These are phyloP conservation scores for Trypoxylon attenuatum DNA, from an alignment of 2,888 invertebrate genomes.

Conservation along the genomic window DNA sequence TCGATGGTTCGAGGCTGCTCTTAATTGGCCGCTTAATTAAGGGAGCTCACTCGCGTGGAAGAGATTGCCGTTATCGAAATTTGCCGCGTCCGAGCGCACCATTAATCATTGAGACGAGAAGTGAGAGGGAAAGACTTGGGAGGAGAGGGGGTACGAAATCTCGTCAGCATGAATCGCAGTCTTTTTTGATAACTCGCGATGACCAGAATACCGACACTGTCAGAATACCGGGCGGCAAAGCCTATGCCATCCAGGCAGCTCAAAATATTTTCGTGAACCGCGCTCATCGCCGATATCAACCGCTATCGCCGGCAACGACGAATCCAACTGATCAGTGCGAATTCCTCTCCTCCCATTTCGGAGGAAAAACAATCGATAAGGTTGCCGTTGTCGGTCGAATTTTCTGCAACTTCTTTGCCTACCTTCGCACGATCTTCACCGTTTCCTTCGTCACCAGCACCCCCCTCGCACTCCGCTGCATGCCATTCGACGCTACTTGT, in stretches of 20 bases:
- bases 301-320: conserved; percentile 29
- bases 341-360: conserved; percentile 20
- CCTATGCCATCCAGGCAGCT: not conserved
- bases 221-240: no score
- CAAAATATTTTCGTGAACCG: conserved; percentile 27
- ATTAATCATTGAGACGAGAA: no score
- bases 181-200: no score
- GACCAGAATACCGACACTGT: no score
- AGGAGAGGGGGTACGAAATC: no score
- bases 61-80: not conserved
- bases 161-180: no score
- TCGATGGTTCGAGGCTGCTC: not conserved
- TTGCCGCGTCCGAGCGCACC: no score
- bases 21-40: not conserved
- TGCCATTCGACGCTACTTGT: not conserved
- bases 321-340: conserved; percentile 1
- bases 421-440: not conserved
- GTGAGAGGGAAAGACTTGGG: no score
- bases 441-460: not conserved
- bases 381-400: not conserved
- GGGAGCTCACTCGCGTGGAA: not conserved
- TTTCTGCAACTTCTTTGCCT: not conserved
- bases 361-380: conserved; percentile 44
- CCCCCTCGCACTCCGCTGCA: not conserved
- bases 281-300: conserved; percentile 22